Conservation (phyloP, 2,113 vertebrate species). For the Trogon melanurus region DNA sequence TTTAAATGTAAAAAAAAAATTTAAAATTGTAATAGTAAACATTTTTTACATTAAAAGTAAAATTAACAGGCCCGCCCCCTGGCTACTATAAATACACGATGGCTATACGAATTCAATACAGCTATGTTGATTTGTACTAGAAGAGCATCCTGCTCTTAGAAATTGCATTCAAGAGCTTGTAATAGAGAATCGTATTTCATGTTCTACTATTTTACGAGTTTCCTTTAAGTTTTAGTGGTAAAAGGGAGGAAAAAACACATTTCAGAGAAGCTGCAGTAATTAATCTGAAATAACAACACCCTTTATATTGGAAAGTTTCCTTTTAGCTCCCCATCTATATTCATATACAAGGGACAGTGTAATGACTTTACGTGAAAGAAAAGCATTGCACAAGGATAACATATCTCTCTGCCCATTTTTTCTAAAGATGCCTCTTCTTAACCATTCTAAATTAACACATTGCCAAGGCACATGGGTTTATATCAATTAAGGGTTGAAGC, state of each 20-base stretch:
- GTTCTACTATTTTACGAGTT: background rate
- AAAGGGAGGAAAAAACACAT: background rate
- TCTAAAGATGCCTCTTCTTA: constrained; percentile 38
- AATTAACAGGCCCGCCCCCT: background rate
- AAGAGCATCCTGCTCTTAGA: background rate
- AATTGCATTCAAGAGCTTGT: background rate
- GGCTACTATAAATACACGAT: background rate
- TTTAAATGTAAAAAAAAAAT: background rate
- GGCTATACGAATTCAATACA: background rate
- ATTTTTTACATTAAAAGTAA: background rate
- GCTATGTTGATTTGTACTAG: background rate
- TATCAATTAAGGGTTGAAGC: constrained; percentile 34
- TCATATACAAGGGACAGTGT: background rate
- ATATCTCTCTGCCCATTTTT: background rate
- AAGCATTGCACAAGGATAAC: background rate
- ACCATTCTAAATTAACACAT: constrained; percentile 45
- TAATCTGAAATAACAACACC: background rate
- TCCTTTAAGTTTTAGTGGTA: background rate
- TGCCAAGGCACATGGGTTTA: constrained; percentile 5
- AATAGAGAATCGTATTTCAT: background rate
- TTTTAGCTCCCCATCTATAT: background rate
- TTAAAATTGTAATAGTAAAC: background rate
- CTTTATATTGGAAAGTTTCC: background rate
- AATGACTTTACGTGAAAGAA: background rate
- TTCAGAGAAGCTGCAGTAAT: background rate